These are phyloP conservation scores for Pluvianellus socialis DNA, from an alignment of 2,113 vertebrate genomes.

Conservation along the genomic window DNA sequence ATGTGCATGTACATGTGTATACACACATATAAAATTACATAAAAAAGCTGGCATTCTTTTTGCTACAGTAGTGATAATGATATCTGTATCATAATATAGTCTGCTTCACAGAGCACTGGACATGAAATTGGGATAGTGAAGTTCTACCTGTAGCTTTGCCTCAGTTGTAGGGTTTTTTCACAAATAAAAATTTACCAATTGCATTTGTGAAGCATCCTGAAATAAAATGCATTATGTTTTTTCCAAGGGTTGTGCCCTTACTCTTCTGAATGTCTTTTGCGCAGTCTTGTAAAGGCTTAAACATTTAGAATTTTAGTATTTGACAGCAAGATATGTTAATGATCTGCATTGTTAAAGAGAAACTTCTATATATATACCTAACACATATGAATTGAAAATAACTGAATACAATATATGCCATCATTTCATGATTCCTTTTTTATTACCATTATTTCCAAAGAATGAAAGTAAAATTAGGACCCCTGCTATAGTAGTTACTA, in stretches of 20 bases:
- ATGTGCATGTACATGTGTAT: too few relatives aligned
- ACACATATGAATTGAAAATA: neutral
- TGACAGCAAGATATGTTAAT: neutral
- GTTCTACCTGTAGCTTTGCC: neutral
- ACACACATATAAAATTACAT: neutral
- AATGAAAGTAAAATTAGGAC: neutral
- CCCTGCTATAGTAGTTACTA: neutral
- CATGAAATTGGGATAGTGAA: neutral
- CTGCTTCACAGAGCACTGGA: neutral
- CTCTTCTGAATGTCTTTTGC: neutral
- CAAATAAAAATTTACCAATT: neutral
- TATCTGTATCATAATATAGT: neutral
- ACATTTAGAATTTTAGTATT: neutral
- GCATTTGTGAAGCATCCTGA: neutral
- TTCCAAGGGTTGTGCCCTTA: neutral
- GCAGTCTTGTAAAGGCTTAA: neutral
- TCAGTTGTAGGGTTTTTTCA: neutral
- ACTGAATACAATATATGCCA: neutral
- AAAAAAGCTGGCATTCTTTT: neutral
- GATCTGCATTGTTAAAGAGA: neutral
- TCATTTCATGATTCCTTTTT: neutral
- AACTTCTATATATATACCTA: neutral
- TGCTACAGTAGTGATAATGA: neutral
- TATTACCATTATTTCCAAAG: neutral
- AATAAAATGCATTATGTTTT: neutral